Conservation (phyloP, 2,797 vertebrate species). For the Danio choprae region DNA sequence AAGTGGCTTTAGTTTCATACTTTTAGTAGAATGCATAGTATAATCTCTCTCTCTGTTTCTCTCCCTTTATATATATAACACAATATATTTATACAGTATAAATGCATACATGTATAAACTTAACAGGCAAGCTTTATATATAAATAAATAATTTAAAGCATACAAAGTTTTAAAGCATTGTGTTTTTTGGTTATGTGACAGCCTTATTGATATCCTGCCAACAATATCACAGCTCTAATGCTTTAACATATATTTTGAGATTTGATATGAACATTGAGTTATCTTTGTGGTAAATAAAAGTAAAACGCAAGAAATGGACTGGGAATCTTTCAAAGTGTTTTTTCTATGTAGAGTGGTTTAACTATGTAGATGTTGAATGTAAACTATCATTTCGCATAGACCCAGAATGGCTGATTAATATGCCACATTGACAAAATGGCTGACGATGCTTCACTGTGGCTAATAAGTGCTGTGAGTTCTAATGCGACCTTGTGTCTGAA, state of each 20-base stretch:
- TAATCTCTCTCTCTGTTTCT: too few species aligned
- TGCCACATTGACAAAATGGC: conserved; percentile 39
- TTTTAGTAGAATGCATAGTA: too few species aligned
- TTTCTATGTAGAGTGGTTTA: not conserved
- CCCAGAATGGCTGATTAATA: conserved; percentile 31
- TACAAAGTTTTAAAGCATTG: not conserved
- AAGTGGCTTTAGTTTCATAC: too few species aligned
- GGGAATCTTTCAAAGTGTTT: conserved; percentile 21
- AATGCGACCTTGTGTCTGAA: conserved; percentile 17
- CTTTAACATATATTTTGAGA: conserved; percentile 28
- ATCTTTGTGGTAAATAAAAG: conserved; percentile 39
- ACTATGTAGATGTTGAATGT: conserved; percentile 28
- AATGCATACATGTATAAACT: too few species aligned
- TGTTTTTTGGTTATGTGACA: too few species aligned
- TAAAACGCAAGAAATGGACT: not conserved
- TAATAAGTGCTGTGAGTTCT: conserved; percentile 29
- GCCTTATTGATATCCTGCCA: not conserved
- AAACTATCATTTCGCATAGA: conserved; percentile 20
- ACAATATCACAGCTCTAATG: not conserved
- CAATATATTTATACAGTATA: too few species aligned
- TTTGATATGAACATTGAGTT: conserved; percentile 26
- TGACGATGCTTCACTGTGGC: conserved; percentile 18
- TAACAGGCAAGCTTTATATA: too few species aligned
- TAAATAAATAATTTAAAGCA: too few species aligned
- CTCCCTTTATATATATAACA: too few species aligned